Conservation (phyloP, 2,113 vertebrate species). For the Amia ocellicauda region DNA sequence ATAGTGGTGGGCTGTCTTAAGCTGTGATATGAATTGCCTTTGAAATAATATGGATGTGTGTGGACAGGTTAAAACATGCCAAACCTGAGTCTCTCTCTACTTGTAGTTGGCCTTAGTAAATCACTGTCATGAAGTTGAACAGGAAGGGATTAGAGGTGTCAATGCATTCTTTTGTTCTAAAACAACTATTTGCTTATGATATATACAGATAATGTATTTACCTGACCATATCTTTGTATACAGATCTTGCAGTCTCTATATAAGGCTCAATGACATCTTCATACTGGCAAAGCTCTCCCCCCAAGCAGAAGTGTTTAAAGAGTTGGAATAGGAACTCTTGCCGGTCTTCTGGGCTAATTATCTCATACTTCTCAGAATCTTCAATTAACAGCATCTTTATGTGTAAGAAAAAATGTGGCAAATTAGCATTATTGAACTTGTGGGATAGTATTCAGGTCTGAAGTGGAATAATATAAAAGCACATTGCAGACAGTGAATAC, state of each 20-base stretch:
- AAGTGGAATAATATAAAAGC: not conserved
- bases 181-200: not conserved
- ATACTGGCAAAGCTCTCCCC: constrained; percentile 87
- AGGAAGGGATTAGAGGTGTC: too few relatives aligned
- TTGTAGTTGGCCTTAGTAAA: too few relatives aligned
- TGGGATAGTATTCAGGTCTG: too few relatives aligned
- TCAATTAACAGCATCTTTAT: constrained; percentile 79
- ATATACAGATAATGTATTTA: constrained; percentile 38
- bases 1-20: too few relatives aligned
- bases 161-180: too few relatives aligned
- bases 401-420: constrained; percentile 31
- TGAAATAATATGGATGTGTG: too few relatives aligned
- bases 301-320: constrained; percentile 91
- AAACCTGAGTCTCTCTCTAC: too few relatives aligned
- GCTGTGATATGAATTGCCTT: too few relatives aligned
- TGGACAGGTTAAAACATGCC: too few relatives aligned
- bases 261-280: constrained; percentile 85
- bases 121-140: too few relatives aligned
- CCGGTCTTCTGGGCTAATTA: constrained; percentile 69
- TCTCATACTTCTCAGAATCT: constrained; percentile 76
- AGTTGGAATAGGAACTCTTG: constrained; percentile 87
- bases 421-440: too few relatives aligned
- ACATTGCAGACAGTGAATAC: not conserved
- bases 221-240: constrained; percentile 94
- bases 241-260: constrained; percentile 76